Evolutionary conservation across 2,113 vertebrate genomes (phyloP).

Genomic region (Dasyprocta punctata): DNA sequence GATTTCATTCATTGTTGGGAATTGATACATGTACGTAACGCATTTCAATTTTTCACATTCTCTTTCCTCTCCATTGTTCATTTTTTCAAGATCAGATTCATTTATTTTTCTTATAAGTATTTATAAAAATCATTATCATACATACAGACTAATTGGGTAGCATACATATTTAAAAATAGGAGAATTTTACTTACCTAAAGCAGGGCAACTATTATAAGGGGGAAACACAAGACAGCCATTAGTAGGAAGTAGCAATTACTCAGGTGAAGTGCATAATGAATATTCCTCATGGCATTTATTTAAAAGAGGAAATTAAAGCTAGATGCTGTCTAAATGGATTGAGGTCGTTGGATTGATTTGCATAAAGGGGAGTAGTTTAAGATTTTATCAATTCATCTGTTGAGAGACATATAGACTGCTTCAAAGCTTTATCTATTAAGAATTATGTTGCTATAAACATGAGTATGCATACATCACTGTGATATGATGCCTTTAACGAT

Average conservation of each 20-base stretch:
- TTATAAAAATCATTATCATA: too few species aligned
- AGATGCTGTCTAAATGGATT: not conserved
- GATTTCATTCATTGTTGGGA: not conserved
- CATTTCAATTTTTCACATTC: not conserved
- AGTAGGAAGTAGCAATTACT: not conserved
- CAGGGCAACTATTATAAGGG: not conserved
- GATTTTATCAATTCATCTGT: not conserved
- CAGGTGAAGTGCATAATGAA: not conserved
- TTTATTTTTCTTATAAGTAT: too few species aligned
- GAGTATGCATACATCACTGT: not conserved
- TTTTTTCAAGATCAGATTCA: too few species aligned
- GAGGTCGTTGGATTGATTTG: not conserved
- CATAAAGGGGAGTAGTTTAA: not conserved
- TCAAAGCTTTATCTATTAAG: not conserved
- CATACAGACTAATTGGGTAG: too few species aligned
- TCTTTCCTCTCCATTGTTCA: too few species aligned
- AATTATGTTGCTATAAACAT: not conserved
- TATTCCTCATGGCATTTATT: not conserved
- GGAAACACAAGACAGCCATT: not conserved
- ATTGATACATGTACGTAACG: not conserved
- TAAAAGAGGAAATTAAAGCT: conserved; percentile 17
- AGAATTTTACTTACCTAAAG: not conserved
- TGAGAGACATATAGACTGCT: not conserved
- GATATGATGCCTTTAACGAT: not conserved
- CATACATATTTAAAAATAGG: too few species aligned